These are phyloP conservation scores for Wiebesia pumilae DNA, from an alignment of 1,140 invertebrate species.

Conservation along the genomic window DNA sequence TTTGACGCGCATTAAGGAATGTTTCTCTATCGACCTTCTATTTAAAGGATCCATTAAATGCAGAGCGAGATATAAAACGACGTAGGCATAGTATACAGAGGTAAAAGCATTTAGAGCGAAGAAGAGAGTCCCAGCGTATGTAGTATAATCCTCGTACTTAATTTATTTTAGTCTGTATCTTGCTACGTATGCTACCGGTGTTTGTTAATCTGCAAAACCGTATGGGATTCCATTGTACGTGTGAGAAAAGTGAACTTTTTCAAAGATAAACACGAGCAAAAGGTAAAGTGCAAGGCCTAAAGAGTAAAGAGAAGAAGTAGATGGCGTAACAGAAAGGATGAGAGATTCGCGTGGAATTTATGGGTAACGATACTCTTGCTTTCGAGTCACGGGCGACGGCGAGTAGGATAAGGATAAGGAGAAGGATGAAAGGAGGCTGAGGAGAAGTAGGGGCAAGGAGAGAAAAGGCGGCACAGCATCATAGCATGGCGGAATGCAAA, in stretches of 20 bases:
- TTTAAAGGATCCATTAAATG: neutral
- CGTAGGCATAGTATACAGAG: slow-evolving; percentile 6
- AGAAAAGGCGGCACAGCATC: slow-evolving; percentile 29
- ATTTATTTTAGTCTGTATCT: slow-evolving; percentile 46
- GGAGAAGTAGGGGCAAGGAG: neutral
- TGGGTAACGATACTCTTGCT: slow-evolving; percentile 24
- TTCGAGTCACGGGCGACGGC: slow-evolving; percentile 10
- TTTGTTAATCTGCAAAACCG: slow-evolving; percentile 27
- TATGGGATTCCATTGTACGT: slow-evolving; percentile 15
- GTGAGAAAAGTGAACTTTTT: slow-evolving; percentile 21
- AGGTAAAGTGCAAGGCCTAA: slow-evolving; percentile 11
- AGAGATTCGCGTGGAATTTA: slow-evolving; percentile 25
- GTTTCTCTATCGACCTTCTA: neutral
- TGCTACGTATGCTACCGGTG: slow-evolving; percentile 32
- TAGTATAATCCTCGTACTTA: slow-evolving; percentile 50
- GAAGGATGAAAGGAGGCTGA: slow-evolving; percentile 8
- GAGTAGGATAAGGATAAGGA: slow-evolving; percentile 20
- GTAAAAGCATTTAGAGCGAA: slow-evolving; percentile 29
- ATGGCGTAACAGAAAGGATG: slow-evolving; percentile 20
- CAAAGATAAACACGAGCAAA: slow-evolving; percentile 10
- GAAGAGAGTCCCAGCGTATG: slow-evolving; percentile 28
- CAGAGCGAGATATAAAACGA: neutral
- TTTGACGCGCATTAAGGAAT: neutral
- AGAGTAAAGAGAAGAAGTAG: slow-evolving; percentile 1
- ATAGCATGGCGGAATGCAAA: slow-evolving; percentile 32